phyloP scores from a whole-genome alignment of 2,888 invertebrate species.

The Cheilosia vernalis region DNA sequence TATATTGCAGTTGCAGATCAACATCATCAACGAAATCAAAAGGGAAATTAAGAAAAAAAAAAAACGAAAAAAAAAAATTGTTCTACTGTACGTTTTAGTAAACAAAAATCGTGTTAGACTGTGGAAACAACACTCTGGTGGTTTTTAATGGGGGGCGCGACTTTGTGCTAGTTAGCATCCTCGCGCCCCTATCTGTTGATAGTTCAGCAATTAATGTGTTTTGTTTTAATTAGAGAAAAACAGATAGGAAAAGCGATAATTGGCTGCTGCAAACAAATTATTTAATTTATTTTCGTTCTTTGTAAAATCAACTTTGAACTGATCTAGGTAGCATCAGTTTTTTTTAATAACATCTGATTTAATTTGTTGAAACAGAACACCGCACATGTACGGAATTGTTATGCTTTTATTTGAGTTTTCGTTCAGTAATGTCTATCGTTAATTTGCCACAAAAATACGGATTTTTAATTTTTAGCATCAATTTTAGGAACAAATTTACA shows the following conservation, averaged over 20 bases:
- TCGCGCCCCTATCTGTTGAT: constrained; percentile 58
- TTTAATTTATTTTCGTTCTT: background rate
- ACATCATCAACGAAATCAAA: constrained; percentile 54
- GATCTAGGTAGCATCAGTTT: too few species aligned
- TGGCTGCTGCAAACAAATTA: constrained; percentile 24
- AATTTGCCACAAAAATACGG: too few species aligned
- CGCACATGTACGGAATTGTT: too few species aligned
- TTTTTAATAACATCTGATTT: too few species aligned
- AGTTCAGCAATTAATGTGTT: constrained; percentile 71
- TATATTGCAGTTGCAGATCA: constrained; percentile 31
- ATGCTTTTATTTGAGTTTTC: too few species aligned
- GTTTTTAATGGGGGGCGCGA: constrained; percentile 70
- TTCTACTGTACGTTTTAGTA: constrained; percentile 59
- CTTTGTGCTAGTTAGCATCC: constrained; percentile 70
- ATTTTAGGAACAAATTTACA: too few species aligned
- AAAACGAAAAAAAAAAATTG: constrained; percentile 55
- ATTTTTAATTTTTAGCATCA: too few species aligned
- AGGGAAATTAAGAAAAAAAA: constrained; percentile 51
- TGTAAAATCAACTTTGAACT: background rate
- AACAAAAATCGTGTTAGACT: constrained; percentile 69
- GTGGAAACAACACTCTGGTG: constrained; percentile 66
- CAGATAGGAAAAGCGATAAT: constrained; percentile 55
- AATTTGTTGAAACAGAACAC: too few species aligned
- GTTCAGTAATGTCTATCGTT: too few species aligned
- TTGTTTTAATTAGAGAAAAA: constrained; percentile 71